phyloP scores from a whole-genome alignment of 2,113 vertebrate genomes.

The Danio rerio region GRCz12tu NC_133197.1:12534501-12535000 shows the following conservation, averaged over 20 bases:
- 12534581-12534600: neutral
- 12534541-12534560: neutral
- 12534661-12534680: constrained; percentile 98
- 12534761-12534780: constrained; percentile 96
- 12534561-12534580: neutral
- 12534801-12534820: constrained; percentile 64
- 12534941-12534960: too few relatives aligned
- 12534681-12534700: constrained; percentile 95
- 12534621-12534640: constrained; percentile 98
- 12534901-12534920: too few relatives aligned
- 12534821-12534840: too few relatives aligned
- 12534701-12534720: constrained; percentile 93
- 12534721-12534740: constrained; percentile 98
- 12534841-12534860: too few relatives aligned
- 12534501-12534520: constrained; percentile 96
- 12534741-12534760: constrained; percentile 97
- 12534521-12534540: constrained; percentile 70
- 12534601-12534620: constrained; percentile 68
- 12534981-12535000: too few relatives aligned
- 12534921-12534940: too few relatives aligned
- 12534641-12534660: constrained; percentile 99
- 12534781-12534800: constrained; percentile 98
- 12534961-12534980: too few relatives aligned
- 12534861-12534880: too few relatives aligned
- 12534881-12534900: too few relatives aligned